Evolutionary conservation across 2,888 invertebrate genomes (phyloP), one percentile per base, ranked within the genome.

Genomic region (Rugalucina vietnamica): DNA sequence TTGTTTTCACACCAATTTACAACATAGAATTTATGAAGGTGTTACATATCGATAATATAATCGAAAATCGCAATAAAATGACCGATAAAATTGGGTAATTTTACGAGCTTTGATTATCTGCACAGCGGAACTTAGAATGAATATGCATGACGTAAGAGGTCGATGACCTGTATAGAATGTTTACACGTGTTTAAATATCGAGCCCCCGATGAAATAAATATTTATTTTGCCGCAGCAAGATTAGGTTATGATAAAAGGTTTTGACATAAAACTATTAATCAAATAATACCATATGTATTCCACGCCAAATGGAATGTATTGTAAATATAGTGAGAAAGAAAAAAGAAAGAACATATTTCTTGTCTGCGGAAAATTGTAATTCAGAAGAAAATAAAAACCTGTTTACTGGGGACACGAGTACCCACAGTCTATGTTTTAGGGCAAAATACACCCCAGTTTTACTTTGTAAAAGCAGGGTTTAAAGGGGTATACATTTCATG

Each of bases 41-140:
- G 65, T 65, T 65, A 34, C 27, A 29, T 65, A 65, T 65, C 65
- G 65, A 65, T 34, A 65, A 12, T 65, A 65, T 65, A 34, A 34
- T 24, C 60, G 14, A 65, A 34, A 65, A 65, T 34, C 18, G 34
- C 21, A 3, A 34, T 65, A 65, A 65, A 60, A 5, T 65, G 65
- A 65, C 65, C 65, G 34, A 27, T 2, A 34, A 12, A 65, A 65
- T 18, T 29, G 24, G n/a, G n/a, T n/a, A n/a, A n/a, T 34, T 65
- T 65, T 65, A 57, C 29, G 57, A 57, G 5, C 57, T 27, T 14
- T 57, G 21, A 24, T 27, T 27, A 27, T 29, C 24, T 1, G 27
- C n/a, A 3, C 29, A 8, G 60, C 24, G 65, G 29, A 65, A n/a
- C n/a, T n/a, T n/a, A n/a, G n/a, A 65, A 65, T 65, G 65, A 65